Evolutionary conservation across 2,113 vertebrate species (phyloP).

Genomic region (Cyphomyrus discorhynchus): DNA sequence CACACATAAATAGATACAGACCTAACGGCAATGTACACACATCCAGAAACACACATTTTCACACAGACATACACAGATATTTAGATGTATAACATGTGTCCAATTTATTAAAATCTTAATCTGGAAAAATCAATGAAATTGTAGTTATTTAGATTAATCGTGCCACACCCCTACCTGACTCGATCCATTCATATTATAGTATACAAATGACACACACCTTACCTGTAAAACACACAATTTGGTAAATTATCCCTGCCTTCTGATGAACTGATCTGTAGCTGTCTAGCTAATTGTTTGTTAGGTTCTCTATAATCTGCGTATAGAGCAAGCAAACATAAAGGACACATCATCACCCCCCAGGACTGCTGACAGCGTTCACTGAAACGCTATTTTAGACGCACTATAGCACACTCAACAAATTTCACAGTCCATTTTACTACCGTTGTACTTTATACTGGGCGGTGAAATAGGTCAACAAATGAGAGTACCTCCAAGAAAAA

Average conservation of each 20-base stretch:
- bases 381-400: background rate
- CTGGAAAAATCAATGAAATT: background rate
- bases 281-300: background rate
- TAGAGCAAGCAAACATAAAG: background rate
- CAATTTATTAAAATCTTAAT: background rate
- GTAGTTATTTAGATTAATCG: background rate
- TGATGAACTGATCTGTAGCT: background rate
- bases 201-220: background rate
- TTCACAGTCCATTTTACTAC: background rate
- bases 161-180: background rate
- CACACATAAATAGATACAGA: background rate
- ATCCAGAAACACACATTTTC: background rate
- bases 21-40: background rate
- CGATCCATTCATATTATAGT: background rate
- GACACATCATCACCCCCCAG: background rate
- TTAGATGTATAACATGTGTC: background rate
- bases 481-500: background rate
- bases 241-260: background rate
- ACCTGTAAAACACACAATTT: background rate
- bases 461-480: conserved; percentile 4
- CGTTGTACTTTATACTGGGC: background rate
- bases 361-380: background rate
- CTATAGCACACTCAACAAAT: background rate
- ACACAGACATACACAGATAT: background rate
- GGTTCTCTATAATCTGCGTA: background rate